Base-by-base conservation (phyloP, 2,113 vertebrate species). In the Ictalurus punctatus region DNA sequence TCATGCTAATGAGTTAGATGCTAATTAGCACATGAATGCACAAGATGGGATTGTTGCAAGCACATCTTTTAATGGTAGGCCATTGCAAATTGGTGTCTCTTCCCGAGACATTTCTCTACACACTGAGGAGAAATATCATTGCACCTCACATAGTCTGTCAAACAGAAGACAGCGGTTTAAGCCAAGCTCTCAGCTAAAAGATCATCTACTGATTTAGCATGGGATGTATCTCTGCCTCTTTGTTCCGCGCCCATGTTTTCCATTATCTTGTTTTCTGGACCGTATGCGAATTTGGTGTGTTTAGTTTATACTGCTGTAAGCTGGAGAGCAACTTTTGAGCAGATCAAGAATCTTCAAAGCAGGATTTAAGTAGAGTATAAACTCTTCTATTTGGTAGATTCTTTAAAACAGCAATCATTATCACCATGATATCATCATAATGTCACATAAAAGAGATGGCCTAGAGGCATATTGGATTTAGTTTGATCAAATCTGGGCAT, bases 201-300 rank as follows among this genome's bases (percentile, higher is more conserved):
- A 93, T 94, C 94, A 93, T 93, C 94, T 93, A 94, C 93, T 89
- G 93, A 94, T 94, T 95, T 95, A 94, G 91, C 94, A 92, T 92
- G 86, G 92, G 88, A 93, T 93, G 91, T 93, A 93, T 91, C n/a
- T 71, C 90, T 91, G 91, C 93, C 94, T 85, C 92, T 91, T 88
- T 79, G n/a, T 54, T 27, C 71, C 54, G 56, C 37, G 40, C 86
- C 44, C 37, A 54, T 30, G 12, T 89, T 91, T 91, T 92, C 90
- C 89, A 34, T 79, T 23, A 71, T 90, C 54, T 85, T 89, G 82
- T 88, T 44, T 86, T 78, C 4, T 34, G 74, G 86, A 71, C 67
- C 1, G 12, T 52, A 21, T 34, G 37, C 88, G 65, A 48, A 40
- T 63, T 23, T 37, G 34, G 12, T 87, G 13, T 30, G 54, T 54